Conservation (phyloP, 2,113 vertebrate genomes). For the Gallinago jamesoni region DNA sequence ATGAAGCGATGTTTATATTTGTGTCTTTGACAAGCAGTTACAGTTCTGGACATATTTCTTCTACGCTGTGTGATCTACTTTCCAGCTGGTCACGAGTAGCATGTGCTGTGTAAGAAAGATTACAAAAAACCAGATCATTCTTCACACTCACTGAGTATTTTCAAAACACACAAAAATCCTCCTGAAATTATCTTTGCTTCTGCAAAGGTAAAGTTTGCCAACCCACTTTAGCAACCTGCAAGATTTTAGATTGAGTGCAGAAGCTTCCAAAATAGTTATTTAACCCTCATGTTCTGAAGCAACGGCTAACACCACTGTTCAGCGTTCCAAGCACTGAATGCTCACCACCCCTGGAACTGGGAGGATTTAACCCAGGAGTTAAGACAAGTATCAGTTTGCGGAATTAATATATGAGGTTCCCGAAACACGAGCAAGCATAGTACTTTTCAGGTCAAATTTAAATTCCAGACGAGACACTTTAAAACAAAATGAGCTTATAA, state of each 20-base stretch:
- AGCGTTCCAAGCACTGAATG: background rate
- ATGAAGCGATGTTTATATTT: conserved; percentile 69
- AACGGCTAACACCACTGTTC: background rate
- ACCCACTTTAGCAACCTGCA: background rate
- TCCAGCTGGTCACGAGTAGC: conserved; percentile 69
- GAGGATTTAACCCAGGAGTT: background rate
- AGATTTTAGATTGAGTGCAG: background rate
- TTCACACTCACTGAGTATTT: background rate
- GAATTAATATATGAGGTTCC: background rate
- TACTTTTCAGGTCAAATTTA: background rate
- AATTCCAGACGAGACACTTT: background rate
- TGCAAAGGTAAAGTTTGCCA: background rate
- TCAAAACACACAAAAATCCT: background rate
- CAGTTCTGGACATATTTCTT: conserved; percentile 71
- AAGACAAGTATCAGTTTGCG: background rate
- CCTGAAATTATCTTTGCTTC: background rate
- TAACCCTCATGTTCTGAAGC: background rate
- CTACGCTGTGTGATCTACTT: conserved; percentile 71
- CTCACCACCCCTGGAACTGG: background rate
- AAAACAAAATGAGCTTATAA: background rate
- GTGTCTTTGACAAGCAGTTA: conserved; percentile 69
- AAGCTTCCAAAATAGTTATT: background rate
- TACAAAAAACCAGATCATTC: background rate
- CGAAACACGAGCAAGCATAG: background rate
- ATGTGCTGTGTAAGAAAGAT: conserved; percentile 67